Conservation (phyloP, 92 coral and sea anemone genomes). For the Metridium senile region DNA sequence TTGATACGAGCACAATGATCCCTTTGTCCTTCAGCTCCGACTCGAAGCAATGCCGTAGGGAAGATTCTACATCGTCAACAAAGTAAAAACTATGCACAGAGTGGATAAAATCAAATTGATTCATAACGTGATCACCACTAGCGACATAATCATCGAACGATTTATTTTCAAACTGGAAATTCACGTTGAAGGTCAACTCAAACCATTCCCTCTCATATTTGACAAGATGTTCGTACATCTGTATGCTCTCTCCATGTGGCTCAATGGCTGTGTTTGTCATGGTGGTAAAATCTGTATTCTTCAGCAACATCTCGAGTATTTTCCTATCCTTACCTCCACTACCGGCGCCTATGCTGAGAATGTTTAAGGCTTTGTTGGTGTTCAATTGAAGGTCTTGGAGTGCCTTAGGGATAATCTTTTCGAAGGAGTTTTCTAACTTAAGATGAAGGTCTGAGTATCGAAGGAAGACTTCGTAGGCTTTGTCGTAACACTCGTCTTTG, state of each 20-base stretch:
- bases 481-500: neutral
- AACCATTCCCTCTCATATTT: neutral
- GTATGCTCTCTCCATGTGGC: neutral
- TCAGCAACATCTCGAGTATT: neutral
- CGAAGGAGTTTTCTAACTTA: neutral
- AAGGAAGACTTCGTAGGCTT: neutral
- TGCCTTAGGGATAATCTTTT: neutral
- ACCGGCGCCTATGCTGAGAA: neutral
- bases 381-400: neutral
- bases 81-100: neutral
- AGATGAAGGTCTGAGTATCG: neutral
- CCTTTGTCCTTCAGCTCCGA: neutral
- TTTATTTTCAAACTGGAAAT: neutral
- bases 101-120: neutral
- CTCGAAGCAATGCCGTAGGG: neutral
- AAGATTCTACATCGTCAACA: neutral
- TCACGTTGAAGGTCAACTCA: neutral
- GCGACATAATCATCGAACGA: neutral
- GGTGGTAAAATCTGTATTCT: neutral
- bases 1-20: neutral
- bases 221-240: neutral
- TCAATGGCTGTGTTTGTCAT: neutral
- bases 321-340: neutral
- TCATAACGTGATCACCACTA: neutral
- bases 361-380: neutral